Evolutionary conservation across 2,113 vertebrate species (phyloP), one percentile per base, ranked within the genome.

Genomic region (Hydrochoerus hydrochaeris): DNA sequence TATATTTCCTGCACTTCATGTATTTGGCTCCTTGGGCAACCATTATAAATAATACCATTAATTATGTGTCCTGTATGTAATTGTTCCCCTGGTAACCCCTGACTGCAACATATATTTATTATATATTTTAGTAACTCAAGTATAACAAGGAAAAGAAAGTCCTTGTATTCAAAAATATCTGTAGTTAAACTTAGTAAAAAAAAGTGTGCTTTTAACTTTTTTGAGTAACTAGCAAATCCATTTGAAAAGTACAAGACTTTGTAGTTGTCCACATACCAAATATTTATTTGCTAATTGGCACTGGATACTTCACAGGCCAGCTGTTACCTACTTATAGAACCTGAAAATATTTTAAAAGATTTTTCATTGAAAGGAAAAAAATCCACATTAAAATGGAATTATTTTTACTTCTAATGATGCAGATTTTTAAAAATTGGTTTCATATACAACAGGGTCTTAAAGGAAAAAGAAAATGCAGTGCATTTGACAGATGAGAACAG

Each of bases 251-350:
- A 57, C 8, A 94, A 86, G 60, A 62, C 82, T 80, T 63, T 84
- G 85, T 20, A 94, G 95, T 90, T 90, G 2, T 95, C 96, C 85
- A 65, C 10, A 85, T 93, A 83, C 54, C 14, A 89, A 97, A 95
- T 3, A 63, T 83, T 81, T 94, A 17, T 73, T 54, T 95, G 7
- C 92, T 98, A 96, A 97, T 93, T 92, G 85, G 62, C 63, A 65
- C 24, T 86, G 81, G 16, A 7, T 71, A 60, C 26, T 91, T 77
- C 81, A 91, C 22, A 85, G 91, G 6, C 14, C 57, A 97, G 20
- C 20, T 95, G 96, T 97, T 91, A 30, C 62, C 9, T 93, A 78
- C 82, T 96, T 57, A 38, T 12, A 90, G 57, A 96, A 92, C 7
- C 41, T 92, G 62, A 90, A 96, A 60, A 97, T 87, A 93, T 81